These are phyloP conservation scores for Dasypus novemcinctus DNA, from an alignment of 2,113 vertebrate species.

Conservation along the genomic window DNA sequence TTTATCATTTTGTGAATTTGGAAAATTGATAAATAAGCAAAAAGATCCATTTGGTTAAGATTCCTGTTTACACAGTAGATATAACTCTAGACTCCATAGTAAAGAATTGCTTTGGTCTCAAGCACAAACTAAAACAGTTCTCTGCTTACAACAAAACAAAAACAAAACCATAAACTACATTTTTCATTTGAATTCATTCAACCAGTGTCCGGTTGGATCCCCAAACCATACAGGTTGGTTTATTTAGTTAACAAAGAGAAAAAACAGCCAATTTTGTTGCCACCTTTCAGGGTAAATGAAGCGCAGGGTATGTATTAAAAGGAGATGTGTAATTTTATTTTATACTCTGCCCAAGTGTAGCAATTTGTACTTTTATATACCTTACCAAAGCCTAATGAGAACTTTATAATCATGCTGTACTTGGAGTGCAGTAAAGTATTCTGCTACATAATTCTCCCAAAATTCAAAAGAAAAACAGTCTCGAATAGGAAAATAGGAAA, in stretches of 20 bases:
- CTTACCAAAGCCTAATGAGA: slow-evolving; percentile 14
- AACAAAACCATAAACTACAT: slow-evolving; percentile 6
- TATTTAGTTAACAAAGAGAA: slow-evolving; percentile 33
- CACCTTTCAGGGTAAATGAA: background rate
- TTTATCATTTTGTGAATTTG: slow-evolving; percentile 15
- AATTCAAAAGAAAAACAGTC: slow-evolving; percentile 31
- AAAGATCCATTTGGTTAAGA: slow-evolving; percentile 51
- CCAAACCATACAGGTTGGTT: background rate
- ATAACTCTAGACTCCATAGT: background rate
- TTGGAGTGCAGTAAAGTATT: background rate
- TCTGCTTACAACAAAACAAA: slow-evolving; percentile 35
- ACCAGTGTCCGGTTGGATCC: background rate
- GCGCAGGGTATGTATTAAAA: background rate
- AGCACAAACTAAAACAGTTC: slow-evolving; percentile 43
- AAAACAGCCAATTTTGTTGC: background rate
- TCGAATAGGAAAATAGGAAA: background rate
- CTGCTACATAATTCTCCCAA: background rate
- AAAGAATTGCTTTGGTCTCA: slow-evolving; percentile 51
- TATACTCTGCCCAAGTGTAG: slow-evolving; percentile 24
- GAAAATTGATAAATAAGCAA: background rate
- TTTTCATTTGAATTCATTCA: slow-evolving; percentile 48
- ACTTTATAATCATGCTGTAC: background rate
- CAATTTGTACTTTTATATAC: background rate
- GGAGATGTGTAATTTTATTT: background rate
- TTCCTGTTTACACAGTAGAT: slow-evolving; percentile 32